A percentile compares a stretch with the other conserved stretches of the same genome.
These are phyloP conservation scores for Kuschelorhynchus macadamiae DNA, from an alignment of 2,888 invertebrate genomes.

Conservation along the genomic window DNA sequence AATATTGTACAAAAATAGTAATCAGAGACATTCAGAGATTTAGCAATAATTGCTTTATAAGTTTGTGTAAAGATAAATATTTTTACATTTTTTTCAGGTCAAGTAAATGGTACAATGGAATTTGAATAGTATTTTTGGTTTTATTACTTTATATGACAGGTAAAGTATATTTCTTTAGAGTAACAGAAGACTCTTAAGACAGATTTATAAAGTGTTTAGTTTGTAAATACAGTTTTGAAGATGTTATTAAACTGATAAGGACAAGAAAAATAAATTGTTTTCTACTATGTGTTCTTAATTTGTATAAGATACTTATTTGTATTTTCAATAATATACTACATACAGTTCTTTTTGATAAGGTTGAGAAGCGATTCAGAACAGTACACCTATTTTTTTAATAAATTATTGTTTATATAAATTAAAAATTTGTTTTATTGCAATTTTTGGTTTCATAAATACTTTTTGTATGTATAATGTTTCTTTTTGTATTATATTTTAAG, in stretches of 20 bases:
- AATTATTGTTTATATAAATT: too few relatives aligned
- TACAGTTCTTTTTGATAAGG: slow-evolving; percentile 4
- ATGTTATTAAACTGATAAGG: slow-evolving; percentile 44
- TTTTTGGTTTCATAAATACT: too few relatives aligned
- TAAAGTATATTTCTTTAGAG: slow-evolving; percentile 47
- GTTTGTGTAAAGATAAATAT: too few relatives aligned
- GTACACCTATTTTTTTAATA: slow-evolving; percentile 23
- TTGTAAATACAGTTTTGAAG: slow-evolving; percentile 10
- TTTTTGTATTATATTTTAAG: too few relatives aligned
- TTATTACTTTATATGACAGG: slow-evolving; percentile 17
- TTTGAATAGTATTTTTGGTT: slow-evolving; percentile 44
- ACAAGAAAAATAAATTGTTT: slow-evolving; percentile 16
- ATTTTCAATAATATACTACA: slow-evolving; percentile 7
- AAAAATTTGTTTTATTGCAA: too few relatives aligned
- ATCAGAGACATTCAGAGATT: too few relatives aligned
- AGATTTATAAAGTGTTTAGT: slow-evolving; percentile 10
- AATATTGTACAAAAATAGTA: too few relatives aligned
- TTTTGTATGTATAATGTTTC: too few relatives aligned
- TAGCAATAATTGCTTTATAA: too few relatives aligned
- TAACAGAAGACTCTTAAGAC: slow-evolving; percentile 19
- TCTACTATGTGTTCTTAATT: slow-evolving; percentile 5
- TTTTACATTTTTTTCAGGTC: slow-evolving; percentile 50
- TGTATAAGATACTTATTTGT: neutral
- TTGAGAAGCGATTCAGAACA: slow-evolving; percentile 37
- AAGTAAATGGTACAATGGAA: slow-evolving; percentile 57